Conservation (phyloP, 1,140 invertebrate genomes). For the Akabosia matsudoensis region DNA sequence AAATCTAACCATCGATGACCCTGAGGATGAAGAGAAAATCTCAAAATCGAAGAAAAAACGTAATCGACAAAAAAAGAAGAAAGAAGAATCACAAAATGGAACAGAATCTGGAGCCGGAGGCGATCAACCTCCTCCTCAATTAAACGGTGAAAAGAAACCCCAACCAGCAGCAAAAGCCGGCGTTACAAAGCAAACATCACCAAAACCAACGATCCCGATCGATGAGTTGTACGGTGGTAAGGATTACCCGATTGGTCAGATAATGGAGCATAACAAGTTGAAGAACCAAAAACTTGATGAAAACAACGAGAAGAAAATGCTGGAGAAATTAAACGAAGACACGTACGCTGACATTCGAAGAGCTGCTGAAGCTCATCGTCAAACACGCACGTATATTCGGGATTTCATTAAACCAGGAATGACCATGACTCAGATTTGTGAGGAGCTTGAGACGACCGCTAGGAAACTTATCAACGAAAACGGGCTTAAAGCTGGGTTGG, state of each 20-base stretch:
- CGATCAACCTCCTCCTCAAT: neutral
- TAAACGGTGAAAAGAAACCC: neutral
- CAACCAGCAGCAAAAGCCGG: slow-evolving; percentile 49
- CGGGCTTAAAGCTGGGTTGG: slow-evolving; percentile 91
- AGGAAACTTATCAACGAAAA: slow-evolving; percentile 91
- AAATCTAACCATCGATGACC: slow-evolving; percentile 18
- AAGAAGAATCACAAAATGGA: slow-evolving; percentile 25
- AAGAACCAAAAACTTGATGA: slow-evolving; percentile 13
- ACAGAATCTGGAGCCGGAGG: slow-evolving; percentile 25
- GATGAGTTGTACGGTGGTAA: slow-evolving; percentile 78
- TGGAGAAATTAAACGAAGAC: slow-evolving; percentile 18
- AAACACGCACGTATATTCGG: slow-evolving; percentile 74
- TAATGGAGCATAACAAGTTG: slow-evolving; percentile 2
- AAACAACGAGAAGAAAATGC: neutral
- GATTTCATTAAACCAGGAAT: slow-evolving; percentile 94
- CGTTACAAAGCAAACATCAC: slow-evolving; percentile 68
- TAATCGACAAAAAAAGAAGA: slow-evolving; percentile 56
- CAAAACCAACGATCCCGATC: slow-evolving; percentile 77
- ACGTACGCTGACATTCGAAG: slow-evolving; percentile 56
- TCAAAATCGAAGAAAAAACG: slow-evolving; percentile 53
- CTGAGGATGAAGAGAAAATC: slow-evolving; percentile 21
- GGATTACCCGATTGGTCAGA: slow-evolving; percentile 52
- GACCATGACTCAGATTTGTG: slow-evolving; percentile 99
- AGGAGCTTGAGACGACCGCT: slow-evolving; percentile 89
- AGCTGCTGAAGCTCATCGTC: slow-evolving; percentile 95